Evolutionary conservation across 2,113 vertebrate species (phyloP).

Genomic region (Hippocampus zosterae): DNA sequence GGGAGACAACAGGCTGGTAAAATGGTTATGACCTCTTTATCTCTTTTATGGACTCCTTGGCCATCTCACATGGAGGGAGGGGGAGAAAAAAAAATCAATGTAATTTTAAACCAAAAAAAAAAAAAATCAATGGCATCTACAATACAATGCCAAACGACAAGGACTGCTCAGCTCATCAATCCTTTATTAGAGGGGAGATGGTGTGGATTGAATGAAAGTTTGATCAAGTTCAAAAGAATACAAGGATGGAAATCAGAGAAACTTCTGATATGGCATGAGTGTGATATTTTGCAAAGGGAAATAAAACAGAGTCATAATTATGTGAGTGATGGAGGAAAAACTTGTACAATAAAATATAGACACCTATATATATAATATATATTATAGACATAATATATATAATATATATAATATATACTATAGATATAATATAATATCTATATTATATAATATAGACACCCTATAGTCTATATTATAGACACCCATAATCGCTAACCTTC

Average conservation of each 20-base stretch:
- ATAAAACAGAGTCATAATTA: not conserved
- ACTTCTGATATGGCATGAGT: not conserved
- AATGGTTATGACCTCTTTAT: constrained; percentile 76
- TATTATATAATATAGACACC: too few relatives aligned
- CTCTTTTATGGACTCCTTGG: constrained; percentile 74
- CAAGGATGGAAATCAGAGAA: not conserved
- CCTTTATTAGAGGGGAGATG: not conserved
- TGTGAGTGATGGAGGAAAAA: too few relatives aligned
- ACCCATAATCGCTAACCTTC: not conserved
- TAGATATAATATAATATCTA: too few relatives aligned
- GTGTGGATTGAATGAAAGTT: not conserved
- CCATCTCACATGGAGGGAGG: constrained; percentile 52
- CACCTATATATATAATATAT: too few relatives aligned
- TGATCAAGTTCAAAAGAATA: not conserved
- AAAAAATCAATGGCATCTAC: constrained; percentile 50
- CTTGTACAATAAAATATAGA: too few relatives aligned
- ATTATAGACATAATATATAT: too few relatives aligned
- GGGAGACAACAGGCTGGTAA: constrained; percentile 70
- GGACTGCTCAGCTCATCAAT: not conserved
- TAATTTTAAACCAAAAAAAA: constrained; percentile 59
- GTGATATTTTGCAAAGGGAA: not conserved
- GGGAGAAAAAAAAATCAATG: constrained; percentile 59
- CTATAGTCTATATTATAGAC: too few relatives aligned
- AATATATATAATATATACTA: too few relatives aligned
- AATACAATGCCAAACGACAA: not conserved